A percentile compares a stretch with the other conserved stretches of the same genome.
phyloP scores from a whole-genome alignment of 2,888 invertebrate genomes.

The Catocala nupta region DNA sequence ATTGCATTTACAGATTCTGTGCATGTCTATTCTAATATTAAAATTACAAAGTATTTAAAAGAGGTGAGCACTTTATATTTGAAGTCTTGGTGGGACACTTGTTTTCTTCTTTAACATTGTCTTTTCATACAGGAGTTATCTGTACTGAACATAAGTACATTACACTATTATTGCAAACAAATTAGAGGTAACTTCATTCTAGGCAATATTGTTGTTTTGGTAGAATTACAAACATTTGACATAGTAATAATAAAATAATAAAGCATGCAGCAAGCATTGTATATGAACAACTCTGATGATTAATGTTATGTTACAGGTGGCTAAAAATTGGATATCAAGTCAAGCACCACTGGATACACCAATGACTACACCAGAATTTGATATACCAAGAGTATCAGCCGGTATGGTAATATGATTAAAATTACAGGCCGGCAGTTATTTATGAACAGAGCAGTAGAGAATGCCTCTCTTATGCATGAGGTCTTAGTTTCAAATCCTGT shows the following conservation, averaged over 20 bases:
- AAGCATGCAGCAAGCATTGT: too few species aligned
- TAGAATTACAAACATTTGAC: too few species aligned
- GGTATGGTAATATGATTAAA: slow-evolving; percentile 65
- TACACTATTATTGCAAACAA: too few species aligned
- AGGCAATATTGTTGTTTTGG: too few species aligned
- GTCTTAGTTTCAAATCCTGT: too few species aligned
- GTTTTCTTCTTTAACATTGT: too few species aligned
- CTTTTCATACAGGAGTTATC: too few species aligned
- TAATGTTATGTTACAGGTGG: slow-evolving; percentile 69
- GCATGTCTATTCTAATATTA: slow-evolving; percentile 82
- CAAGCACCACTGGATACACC: slow-evolving; percentile 84
- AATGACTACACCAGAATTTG: slow-evolving; percentile 81
- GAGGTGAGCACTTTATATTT: slow-evolving; percentile 59
- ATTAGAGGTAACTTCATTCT: too few species aligned
- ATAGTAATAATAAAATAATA: too few species aligned
- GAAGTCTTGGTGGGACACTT: too few species aligned
- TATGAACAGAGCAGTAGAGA: neutral
- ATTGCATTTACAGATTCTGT: slow-evolving; percentile 93
- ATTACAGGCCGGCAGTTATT: neutral
- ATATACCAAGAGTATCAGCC: slow-evolving; percentile 88
- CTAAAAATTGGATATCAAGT: slow-evolving; percentile 89
- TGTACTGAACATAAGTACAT: too few species aligned
- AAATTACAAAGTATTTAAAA: slow-evolving; percentile 71
- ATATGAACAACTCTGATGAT: neutral
- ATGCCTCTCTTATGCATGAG: too few species aligned